These are phyloP conservation scores for Axis porcinus DNA, from an alignment of 2,113 vertebrate genomes.

Conservation along the genomic window DNA sequence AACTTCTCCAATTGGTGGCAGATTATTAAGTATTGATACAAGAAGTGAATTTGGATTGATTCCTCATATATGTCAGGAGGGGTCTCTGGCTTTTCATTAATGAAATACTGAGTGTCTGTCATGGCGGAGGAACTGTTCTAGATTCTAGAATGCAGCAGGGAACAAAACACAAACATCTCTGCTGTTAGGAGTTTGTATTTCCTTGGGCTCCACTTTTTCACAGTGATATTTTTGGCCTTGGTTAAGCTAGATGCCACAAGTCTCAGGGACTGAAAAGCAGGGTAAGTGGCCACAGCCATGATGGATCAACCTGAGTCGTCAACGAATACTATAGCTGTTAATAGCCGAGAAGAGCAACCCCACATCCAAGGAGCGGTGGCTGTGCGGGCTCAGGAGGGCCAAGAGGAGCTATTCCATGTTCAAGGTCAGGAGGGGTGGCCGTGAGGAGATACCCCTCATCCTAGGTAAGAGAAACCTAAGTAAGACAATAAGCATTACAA, in stretches of 20 bases:
- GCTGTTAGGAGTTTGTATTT: not conserved
- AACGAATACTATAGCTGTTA: too few relatives aligned
- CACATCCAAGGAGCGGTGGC: too few relatives aligned
- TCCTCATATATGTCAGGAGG: not conserved
- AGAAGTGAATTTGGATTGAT: not conserved
- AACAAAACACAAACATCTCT: not conserved
- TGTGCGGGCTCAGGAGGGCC: too few relatives aligned
- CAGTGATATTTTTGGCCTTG: not conserved
- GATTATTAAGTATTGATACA: not conserved
- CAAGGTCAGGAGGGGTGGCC: too few relatives aligned
- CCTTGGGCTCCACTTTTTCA: not conserved
- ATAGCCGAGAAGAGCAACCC: too few relatives aligned
- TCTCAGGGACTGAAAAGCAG: too few relatives aligned
- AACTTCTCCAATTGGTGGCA: not conserved
- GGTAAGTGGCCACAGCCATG: too few relatives aligned
- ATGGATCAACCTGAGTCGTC: too few relatives aligned
- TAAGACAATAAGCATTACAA: fast-evolving
- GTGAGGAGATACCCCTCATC: too few relatives aligned
- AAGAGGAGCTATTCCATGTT: too few relatives aligned
- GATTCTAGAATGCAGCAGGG: not conserved
- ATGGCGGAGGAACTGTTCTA: not conserved
- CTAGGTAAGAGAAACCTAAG: too few relatives aligned
- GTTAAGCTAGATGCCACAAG: not conserved
- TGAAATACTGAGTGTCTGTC: not conserved
- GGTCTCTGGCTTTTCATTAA: not conserved